A percentile compares a stretch with the other conserved stretches of the same genome.
Conservation (phyloP, 2,888 invertebrate genomes). For the Deilephila elpenor region DNA sequence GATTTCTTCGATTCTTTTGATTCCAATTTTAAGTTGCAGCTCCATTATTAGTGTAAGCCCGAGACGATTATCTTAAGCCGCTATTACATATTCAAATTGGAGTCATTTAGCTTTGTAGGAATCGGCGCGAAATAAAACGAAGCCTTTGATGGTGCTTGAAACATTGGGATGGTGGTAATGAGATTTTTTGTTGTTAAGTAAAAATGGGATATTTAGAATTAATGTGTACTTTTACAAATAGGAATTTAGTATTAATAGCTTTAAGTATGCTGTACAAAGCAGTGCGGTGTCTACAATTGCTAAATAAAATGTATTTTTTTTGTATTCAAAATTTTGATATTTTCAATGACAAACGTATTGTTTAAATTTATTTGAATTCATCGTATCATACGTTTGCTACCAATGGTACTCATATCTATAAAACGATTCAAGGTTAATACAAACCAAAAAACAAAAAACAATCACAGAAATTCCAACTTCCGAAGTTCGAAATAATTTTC, state of each 20-base stretch:
- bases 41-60: slow-evolving; percentile 85
- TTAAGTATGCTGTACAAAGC: too few relatives aligned
- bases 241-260: too few relatives aligned
- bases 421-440: too few relatives aligned
- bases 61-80: slow-evolving; percentile 82
- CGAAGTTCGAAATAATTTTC: not conserved
- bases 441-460: too few relatives aligned
- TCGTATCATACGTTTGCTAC: too few relatives aligned
- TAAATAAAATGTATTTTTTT: too few relatives aligned
- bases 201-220: slow-evolving; percentile 41
- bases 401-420: too few relatives aligned
- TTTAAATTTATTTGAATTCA: too few relatives aligned
- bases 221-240: not conserved
- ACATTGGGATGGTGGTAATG: slow-evolving; percentile 68
- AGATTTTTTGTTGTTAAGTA: slow-evolving; percentile 53
- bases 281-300: too few relatives aligned
- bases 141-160: slow-evolving; percentile 73
- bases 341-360: too few relatives aligned
- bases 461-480: too few relatives aligned
- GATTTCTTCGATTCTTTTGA: slow-evolving; percentile 83
- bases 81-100: slow-evolving; percentile 85
- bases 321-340: too few relatives aligned
- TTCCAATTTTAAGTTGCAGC: slow-evolving; percentile 77
- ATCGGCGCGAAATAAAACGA: slow-evolving; percentile 83
- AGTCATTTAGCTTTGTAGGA: slow-evolving; percentile 83